Percentiles rank a stretch among this genome's conserved stretches.
Evolutionary conservation across 1,140 invertebrate species (phyloP).

Genomic region (Heliconius hewitsoni): DNA sequence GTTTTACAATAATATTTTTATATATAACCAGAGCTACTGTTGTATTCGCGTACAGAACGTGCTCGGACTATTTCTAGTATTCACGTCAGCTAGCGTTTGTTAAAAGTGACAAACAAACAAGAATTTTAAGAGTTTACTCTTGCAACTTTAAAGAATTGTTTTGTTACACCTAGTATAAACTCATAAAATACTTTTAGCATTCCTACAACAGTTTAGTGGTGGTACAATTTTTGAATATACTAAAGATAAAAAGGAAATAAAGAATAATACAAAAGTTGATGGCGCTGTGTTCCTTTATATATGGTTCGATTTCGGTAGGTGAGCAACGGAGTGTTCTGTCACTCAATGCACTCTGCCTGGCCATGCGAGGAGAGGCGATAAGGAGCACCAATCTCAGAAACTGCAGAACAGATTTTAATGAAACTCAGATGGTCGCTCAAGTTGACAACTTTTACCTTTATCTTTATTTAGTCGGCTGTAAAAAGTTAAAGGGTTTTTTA

Average conservation of each 20-base stretch:
- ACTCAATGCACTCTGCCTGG: no score
- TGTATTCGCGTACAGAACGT: neutral
- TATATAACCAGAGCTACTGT: neutral
- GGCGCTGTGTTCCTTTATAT: no score
- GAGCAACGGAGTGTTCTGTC: no score
- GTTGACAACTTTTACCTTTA: no score
- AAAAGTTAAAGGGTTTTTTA: no score
- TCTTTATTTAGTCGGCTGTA: no score
- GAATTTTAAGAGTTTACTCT: neutral
- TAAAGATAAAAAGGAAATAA: neutral
- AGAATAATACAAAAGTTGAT: no score
- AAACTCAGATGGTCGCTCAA: no score
- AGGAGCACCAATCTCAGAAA: no score
- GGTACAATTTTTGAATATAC: neutral
- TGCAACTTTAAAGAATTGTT: neutral
- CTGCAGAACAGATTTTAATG: no score
- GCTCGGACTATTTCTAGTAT: neutral
- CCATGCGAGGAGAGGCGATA: no score
- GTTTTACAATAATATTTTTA: neutral
- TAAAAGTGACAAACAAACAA: slow-evolving; percentile 8
- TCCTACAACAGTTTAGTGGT: neutral
- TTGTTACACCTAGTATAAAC: neutral
- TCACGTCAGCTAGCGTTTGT: neutral
- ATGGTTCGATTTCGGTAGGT: no score
- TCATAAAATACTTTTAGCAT: neutral